These are phyloP conservation scores for Eucera pruinosa DNA, from an alignment of 2,888 invertebrate genomes.

Conservation along the genomic window DNA sequence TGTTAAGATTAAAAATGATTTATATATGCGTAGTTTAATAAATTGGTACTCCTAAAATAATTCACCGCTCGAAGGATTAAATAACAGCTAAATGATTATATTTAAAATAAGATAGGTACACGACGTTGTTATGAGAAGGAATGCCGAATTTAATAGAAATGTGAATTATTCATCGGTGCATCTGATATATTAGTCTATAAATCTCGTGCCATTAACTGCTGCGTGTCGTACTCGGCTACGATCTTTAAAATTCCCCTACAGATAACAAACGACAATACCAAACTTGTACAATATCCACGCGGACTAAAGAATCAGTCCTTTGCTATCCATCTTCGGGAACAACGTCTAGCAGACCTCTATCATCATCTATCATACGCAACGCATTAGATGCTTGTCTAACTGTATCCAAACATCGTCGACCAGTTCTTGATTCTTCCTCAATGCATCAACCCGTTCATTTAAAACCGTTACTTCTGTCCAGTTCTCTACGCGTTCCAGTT, in stretches of 20 bases:
- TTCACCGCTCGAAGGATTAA: too few species aligned
- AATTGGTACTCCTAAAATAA: too few species aligned
- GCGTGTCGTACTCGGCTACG: background rate
- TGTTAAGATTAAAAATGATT: too few species aligned
- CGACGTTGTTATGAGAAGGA: too few species aligned
- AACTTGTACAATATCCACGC: background rate
- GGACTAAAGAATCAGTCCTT: constrained; percentile 10
- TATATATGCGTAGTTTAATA: too few species aligned
- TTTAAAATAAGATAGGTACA: too few species aligned
- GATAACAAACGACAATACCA: constrained; percentile 15
- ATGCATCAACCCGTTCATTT: constrained; percentile 17
- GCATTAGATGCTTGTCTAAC: constrained; percentile 27
- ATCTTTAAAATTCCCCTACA: background rate
- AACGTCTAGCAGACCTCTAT: constrained; percentile 13
- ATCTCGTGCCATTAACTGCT: constrained; percentile 9
- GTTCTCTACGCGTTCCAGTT: background rate
- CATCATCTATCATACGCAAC: constrained; percentile 31
- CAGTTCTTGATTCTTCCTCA: constrained; percentile 12
- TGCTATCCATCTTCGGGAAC: constrained; percentile 21
- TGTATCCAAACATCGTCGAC: constrained; percentile 27
- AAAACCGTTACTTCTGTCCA: constrained; percentile 3
- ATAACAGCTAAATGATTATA: too few species aligned
- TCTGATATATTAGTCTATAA: constrained; percentile 18
- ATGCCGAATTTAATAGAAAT: too few species aligned
- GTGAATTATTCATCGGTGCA: too few species aligned